phyloP scores from a whole-genome alignment of 2,797 vertebrate species.

The Hylomyscus alleni region DNA sequence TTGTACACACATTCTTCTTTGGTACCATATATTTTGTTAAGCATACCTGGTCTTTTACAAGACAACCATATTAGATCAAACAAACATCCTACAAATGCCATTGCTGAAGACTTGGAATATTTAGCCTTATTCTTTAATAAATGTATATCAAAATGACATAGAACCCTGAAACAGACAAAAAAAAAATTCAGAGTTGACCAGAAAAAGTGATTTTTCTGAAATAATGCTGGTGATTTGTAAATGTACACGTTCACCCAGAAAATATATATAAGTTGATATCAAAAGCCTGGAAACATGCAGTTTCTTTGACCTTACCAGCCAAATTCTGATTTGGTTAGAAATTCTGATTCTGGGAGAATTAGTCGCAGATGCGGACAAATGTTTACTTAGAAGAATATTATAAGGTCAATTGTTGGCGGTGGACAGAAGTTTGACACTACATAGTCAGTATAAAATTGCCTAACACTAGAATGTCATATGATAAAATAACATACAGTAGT shows the following conservation, averaged over 20 bases:
- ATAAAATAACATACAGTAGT: background rate
- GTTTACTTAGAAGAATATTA: slow-evolving; percentile 3
- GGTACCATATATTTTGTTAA: background rate
- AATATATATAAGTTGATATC: background rate
- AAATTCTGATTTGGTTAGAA: slow-evolving; percentile 36
- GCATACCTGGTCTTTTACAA: background rate
- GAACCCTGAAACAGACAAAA: slow-evolving; percentile 21
- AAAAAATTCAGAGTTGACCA: background rate
- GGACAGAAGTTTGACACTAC: background rate
- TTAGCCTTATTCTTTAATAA: slow-evolving; percentile 18
- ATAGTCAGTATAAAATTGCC: background rate
- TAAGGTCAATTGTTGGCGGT: background rate
- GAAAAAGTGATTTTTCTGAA: slow-evolving; percentile 47
- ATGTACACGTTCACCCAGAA: too few species aligned
- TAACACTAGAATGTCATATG: background rate
- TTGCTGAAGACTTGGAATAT: background rate
- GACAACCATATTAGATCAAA: background rate
- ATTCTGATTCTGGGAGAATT: slow-evolving; percentile 16
- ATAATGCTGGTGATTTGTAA: background rate
- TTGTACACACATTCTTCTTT: background rate
- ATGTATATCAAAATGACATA: slow-evolving; percentile 28
- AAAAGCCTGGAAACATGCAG: slow-evolving; percentile 4
- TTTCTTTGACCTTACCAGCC: slow-evolving; percentile 21
- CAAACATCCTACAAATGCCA: background rate
- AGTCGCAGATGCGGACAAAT: background rate